These are phyloP conservation scores for Lutjanus argentimaculatus DNA, from an alignment of 2,797 vertebrate species.

Conservation along the genomic window DNA sequence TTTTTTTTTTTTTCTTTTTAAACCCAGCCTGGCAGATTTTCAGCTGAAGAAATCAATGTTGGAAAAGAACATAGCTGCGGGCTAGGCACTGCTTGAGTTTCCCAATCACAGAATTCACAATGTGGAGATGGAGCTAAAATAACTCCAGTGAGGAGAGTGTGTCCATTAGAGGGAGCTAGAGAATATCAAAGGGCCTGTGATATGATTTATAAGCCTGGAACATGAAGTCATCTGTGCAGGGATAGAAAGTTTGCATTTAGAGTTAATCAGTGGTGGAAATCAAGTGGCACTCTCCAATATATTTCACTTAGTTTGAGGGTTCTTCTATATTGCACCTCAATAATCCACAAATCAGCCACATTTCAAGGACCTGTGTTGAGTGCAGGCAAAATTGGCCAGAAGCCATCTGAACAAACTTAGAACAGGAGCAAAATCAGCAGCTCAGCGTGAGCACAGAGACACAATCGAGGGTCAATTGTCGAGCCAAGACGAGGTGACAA, in stretches of 20 bases:
- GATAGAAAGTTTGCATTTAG: conserved; percentile 18
- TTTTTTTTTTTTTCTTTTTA: background rate
- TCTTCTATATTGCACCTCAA: conserved; percentile 43
- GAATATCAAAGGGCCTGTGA: conserved; percentile 68
- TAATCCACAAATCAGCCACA: conserved; percentile 46
- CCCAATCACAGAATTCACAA: conserved; percentile 68
- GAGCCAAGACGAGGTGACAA: background rate
- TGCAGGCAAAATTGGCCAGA: conserved; percentile 23
- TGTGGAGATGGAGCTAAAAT: conserved; percentile 55
- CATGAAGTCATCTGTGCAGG: conserved; percentile 30
- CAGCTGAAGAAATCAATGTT: conserved; percentile 79
- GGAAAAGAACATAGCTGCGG: conserved; percentile 78
- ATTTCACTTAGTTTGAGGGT: conserved; percentile 25
- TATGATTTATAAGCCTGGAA: conserved; percentile 43
- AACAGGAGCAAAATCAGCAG: conserved; percentile 33
- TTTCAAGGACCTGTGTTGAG: conserved; percentile 42
- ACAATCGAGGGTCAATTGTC: background rate
- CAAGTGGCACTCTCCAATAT: conserved; percentile 10
- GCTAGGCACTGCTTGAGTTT: conserved; percentile 72
- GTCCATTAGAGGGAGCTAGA: conserved; percentile 85
- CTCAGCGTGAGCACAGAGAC: background rate
- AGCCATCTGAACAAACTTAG: conserved; percentile 11
- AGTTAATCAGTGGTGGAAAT: conserved; percentile 9
- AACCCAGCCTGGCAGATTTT: conserved; percentile 76
- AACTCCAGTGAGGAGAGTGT: conserved; percentile 49